Evolutionary conservation across 2,113 vertebrate species (phyloP).

Genomic region (Lophura nycthemera): DNA sequence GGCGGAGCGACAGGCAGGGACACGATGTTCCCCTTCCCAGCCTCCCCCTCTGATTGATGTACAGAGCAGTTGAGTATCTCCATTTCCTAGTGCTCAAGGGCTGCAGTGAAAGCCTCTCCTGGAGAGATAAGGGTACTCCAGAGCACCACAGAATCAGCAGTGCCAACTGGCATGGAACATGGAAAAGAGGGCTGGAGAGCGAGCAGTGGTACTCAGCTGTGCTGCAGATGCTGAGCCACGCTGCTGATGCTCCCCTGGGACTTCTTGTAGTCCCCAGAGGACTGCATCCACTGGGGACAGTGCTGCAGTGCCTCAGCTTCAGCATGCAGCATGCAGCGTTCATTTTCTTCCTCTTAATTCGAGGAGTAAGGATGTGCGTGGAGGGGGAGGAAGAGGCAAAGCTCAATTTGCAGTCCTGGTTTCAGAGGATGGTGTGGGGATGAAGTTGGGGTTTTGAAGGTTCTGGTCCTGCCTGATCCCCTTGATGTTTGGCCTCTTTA

Average conservation of each 20-base stretch:
- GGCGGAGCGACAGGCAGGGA: not conserved
- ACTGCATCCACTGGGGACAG: not conserved
- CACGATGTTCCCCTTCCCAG: not conserved
- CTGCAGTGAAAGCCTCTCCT: slow-evolving; percentile 10
- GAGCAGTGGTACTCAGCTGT: accelerated
- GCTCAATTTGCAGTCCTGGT: not conserved
- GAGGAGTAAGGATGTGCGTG: not conserved
- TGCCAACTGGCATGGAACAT: not conserved
- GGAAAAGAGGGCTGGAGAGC: not conserved
- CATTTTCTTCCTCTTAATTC: not conserved
- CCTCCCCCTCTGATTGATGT: not conserved
- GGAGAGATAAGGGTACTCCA: slow-evolving; percentile 41
- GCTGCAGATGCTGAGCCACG: accelerated
- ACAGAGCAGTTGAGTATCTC: slow-evolving; percentile 4
- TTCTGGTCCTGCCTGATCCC: not conserved
- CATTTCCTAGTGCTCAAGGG: not conserved
- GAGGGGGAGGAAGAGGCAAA: not conserved
- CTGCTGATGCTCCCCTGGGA: not conserved
- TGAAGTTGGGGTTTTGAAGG: not conserved
- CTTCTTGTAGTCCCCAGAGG: not conserved
- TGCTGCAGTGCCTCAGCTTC: not conserved
- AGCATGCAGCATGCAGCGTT: not conserved
- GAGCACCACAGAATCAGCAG: not conserved
- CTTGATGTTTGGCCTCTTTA: not conserved
- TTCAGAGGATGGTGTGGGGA: not conserved